A percentile compares a stretch with the other conserved stretches of the same genome.
Conservation (phyloP, 2,113 vertebrate species). For the Mormoops blainvillei region DNA sequence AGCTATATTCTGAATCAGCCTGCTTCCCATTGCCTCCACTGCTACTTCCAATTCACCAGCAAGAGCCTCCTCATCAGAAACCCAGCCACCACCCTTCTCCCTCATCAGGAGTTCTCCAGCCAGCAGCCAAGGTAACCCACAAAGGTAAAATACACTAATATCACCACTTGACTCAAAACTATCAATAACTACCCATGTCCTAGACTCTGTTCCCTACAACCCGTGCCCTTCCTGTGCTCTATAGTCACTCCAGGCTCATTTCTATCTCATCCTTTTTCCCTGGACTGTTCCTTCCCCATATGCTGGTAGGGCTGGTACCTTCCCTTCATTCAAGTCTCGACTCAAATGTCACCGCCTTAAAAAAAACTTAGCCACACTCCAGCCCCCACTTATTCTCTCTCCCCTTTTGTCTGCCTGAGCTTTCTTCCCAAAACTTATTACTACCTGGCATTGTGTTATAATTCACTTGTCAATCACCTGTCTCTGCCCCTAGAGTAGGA, state of each 20-base stretch:
- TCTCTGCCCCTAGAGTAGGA: neutral
- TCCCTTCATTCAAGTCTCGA: neutral
- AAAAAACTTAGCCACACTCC: neutral
- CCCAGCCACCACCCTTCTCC: neutral
- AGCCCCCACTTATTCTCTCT: fast-evolving
- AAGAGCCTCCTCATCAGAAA: neutral
- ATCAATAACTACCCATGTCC: neutral
- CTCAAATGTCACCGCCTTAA: neutral
- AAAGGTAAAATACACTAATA: neutral
- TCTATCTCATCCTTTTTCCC: neutral
- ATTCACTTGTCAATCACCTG: neutral
- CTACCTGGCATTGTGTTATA: neutral
- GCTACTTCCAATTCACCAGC: neutral
- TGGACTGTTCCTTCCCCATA: neutral
- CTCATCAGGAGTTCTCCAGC: neutral
- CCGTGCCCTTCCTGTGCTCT: neutral
- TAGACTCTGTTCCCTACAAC: neutral
- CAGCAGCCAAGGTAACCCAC: neutral
- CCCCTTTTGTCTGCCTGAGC: neutral
- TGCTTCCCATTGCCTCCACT: neutral
- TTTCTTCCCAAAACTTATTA: neutral
- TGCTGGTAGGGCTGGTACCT: too few relatives aligned
- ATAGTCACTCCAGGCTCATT: neutral
- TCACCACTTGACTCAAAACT: neutral
- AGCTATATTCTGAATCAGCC: neutral